Percentiles rank a stretch among this genome's conserved stretches.
Evolutionary conservation across 2,888 invertebrate species (phyloP).

Genomic region (Tortricodes alternella): DNA sequence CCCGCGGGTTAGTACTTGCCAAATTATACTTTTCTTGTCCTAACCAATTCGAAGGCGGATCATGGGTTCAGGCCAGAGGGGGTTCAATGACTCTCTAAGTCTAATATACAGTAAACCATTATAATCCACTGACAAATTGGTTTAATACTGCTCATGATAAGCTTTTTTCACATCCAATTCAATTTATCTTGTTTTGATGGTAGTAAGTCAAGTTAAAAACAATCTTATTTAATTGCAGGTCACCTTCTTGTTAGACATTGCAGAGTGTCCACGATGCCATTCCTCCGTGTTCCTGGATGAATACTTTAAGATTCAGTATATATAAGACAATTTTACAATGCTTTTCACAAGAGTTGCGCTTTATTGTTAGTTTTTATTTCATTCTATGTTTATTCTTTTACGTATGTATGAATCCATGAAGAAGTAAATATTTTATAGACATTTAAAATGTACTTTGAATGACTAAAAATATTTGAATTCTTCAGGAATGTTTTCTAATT

Average conservation of each 20-base stretch:
- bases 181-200: too few relatives aligned
- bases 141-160: too few relatives aligned
- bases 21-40: neutral
- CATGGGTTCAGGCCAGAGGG: neutral
- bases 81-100: too few relatives aligned
- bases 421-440: neutral
- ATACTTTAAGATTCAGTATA: slow-evolving; percentile 42
- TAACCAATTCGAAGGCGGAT: neutral
- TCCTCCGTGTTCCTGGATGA: slow-evolving; percentile 69
- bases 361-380: slow-evolving; percentile 7
- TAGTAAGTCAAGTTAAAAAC: too few relatives aligned
- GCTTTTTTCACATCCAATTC: too few relatives aligned
- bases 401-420: neutral
- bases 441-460: slow-evolving; percentile 20
- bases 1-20: slow-evolving; percentile 59
- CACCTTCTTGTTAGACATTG: slow-evolving; percentile 73
- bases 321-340: neutral
- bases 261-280: slow-evolving; percentile 76
- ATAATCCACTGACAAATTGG: too few relatives aligned
- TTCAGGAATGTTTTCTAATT: neutral
- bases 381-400: slow-evolving; percentile 1
- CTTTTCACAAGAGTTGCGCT: slow-evolving; percentile 1
- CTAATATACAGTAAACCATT: too few relatives aligned
- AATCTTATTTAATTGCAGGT: slow-evolving; percentile 58
- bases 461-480: neutral